Percentiles rank a stretch among this genome's conserved stretches.
Conservation (phyloP, 2,888 invertebrate genomes). For the Ochropacha duplaris region DNA sequence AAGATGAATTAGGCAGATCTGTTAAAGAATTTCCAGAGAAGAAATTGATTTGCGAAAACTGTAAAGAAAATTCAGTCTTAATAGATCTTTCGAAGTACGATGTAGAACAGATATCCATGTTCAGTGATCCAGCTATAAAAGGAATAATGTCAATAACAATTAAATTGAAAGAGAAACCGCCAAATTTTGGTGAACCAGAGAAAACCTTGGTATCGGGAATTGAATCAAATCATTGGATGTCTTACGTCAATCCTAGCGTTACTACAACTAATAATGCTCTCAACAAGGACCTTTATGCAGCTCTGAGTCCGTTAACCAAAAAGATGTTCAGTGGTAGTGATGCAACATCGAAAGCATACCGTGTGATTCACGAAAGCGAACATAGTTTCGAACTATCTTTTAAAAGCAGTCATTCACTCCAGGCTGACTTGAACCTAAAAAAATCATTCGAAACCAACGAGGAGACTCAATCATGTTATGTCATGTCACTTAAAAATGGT, state of each 20-base stretch:
- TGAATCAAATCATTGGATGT: constrained; percentile 31
- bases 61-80: constrained; percentile 48
- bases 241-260: constrained; percentile 17
- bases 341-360: constrained; percentile 47
- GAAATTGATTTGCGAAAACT: constrained; percentile 35
- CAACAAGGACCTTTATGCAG: constrained; percentile 11
- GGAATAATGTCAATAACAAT: constrained; percentile 52
- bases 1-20: constrained; percentile 37
- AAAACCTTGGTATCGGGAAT: constrained; percentile 14
- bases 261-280: constrained; percentile 30
- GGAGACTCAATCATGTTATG: constrained; percentile 48
- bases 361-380: constrained; percentile 34
- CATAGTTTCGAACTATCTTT: constrained; percentile 39
- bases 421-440: constrained; percentile 17
- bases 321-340: constrained; percentile 45
- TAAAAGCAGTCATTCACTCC: constrained; percentile 34
- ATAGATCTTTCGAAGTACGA: constrained; percentile 60
- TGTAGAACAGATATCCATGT: constrained; percentile 56
- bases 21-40: constrained; percentile 31
- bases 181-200: constrained; percentile 31
- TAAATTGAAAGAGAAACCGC: constrained; percentile 51
- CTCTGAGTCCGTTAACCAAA: constrained; percentile 13
- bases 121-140: constrained; percentile 38
- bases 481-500: constrained; percentile 51
- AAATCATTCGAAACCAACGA: constrained; percentile 29